These are phyloP conservation scores for Trididemnum miniatum DNA, from an alignment of 23 tunicate species.

Conservation along the genomic window DNA sequence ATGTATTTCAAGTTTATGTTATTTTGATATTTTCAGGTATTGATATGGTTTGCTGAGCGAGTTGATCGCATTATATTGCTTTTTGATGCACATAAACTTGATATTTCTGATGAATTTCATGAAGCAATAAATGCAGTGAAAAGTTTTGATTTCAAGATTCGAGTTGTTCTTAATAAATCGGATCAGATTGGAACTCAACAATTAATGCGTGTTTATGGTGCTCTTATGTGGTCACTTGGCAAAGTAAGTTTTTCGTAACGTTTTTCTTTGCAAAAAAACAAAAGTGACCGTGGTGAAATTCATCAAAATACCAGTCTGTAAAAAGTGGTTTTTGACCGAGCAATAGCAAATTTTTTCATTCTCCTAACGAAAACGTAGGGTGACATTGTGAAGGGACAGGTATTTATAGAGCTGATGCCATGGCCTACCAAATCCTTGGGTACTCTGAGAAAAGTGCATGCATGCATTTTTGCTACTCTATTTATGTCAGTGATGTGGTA, in stretches of 20 bases:
- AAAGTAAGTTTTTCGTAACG: constrained; percentile 74
- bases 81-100: constrained; percentile 99
- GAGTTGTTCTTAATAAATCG: constrained; percentile 96
- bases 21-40: constrained; percentile 54
- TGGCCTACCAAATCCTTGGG: too few relatives aligned
- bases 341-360: too few relatives aligned
- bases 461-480: too few relatives aligned
- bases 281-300: too few relatives aligned
- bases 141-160: constrained; percentile 88
- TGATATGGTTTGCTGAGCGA: constrained; percentile 99
- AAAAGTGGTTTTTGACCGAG: too few relatives aligned
- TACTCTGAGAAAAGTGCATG: too few relatives aligned
- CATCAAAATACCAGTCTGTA: too few relatives aligned
- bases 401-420: too few relatives aligned
- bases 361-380: too few relatives aligned
- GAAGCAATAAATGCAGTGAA: constrained; percentile 98
- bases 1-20: neutral
- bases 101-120: constrained; percentile 98
- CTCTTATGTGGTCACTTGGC: constrained; percentile 99
- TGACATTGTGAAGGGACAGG: too few relatives aligned
- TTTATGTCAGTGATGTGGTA: too few relatives aligned
- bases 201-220: constrained; percentile 99
- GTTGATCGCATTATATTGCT: constrained; percentile 98
- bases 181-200: constrained; percentile 99
- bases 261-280: too few relatives aligned